Evolutionary conservation across 2,797 vertebrate genomes (phyloP).

Genomic region (Poeciliopsis paucimaculata): DNA sequence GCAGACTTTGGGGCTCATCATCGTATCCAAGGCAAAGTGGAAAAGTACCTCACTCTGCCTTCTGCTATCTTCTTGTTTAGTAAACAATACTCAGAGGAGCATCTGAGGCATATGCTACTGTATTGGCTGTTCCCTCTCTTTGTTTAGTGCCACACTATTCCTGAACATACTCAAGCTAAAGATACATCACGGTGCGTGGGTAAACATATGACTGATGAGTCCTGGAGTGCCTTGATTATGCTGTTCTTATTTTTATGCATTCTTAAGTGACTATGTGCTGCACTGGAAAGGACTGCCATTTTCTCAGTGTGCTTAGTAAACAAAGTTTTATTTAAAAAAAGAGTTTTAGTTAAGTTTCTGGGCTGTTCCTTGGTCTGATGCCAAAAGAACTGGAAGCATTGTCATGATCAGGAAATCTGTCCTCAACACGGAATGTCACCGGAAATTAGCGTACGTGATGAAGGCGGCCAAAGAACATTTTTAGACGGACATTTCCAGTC

Average conservation of each 20-base stretch:
- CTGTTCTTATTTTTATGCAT: neutral
- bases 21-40: conserved; percentile 19
- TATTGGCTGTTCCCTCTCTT: conserved; percentile 12
- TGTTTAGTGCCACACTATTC: conserved; percentile 17
- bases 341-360: conserved; percentile 16
- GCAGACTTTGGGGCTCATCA: conserved; percentile 13
- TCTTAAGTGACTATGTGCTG: neutral
- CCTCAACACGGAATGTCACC: conserved; percentile 67
- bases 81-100: conserved; percentile 48
- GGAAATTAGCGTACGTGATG: conserved; percentile 63
- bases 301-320: conserved; percentile 25
- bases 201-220: conserved; percentile 28
- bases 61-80: conserved; percentile 50
- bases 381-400: conserved; percentile 53
- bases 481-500: conserved; percentile 30
- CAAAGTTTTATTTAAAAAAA: conserved; percentile 8
- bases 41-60: conserved; percentile 48
- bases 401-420: conserved; percentile 73
- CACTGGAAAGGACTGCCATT: conserved; percentile 1
- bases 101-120: conserved; percentile 20
- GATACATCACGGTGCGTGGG: conserved; percentile 28
- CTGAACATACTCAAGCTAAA: conserved; percentile 30
- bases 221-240: neutral
- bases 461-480: conserved; percentile 36
- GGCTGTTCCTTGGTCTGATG: conserved; percentile 4